Evolutionary conservation across 53 echinoderm and acorn worm species (phyloP).

Genomic region (Holothuria scabra): DNA sequence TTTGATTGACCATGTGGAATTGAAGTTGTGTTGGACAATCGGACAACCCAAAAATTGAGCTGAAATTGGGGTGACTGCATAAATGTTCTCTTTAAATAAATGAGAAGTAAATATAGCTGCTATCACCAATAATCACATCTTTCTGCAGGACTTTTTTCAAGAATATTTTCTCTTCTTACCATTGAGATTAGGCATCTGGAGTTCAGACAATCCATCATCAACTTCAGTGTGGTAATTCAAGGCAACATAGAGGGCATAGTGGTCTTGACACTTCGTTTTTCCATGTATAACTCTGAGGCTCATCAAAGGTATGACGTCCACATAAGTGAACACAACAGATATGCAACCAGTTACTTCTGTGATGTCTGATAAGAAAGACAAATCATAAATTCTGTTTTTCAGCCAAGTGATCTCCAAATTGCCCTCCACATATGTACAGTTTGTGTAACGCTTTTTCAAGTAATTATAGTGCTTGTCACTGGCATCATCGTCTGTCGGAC

Average conservation of each 20-base stretch:
- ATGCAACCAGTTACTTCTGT: constrained; percentile 97
- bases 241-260: constrained; percentile 75
- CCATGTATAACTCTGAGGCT: constrained; percentile 88
- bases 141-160: neutral
- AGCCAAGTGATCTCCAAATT: constrained; percentile 91
- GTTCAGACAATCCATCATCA: constrained; percentile 58
- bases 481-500: constrained; percentile 35
- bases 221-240: constrained; percentile 68
- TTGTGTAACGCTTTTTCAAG: constrained; percentile 69
- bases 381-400: constrained; percentile 60
- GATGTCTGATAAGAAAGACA: constrained; percentile 80
- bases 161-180: constrained; percentile 63
- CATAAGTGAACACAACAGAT: constrained; percentile 62
- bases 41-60: too few species aligned
- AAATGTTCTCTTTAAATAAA: too few species aligned
- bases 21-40: too few species aligned
- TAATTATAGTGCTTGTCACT: constrained; percentile 57
- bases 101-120: too few species aligned
- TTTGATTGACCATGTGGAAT: too few species aligned
- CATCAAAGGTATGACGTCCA: constrained; percentile 56
- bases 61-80: too few species aligned
- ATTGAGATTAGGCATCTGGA: constrained; percentile 78
- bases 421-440: constrained; percentile 96
- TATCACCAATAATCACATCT: neutral
- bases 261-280: constrained; percentile 64